Evolutionary conservation across 2,888 invertebrate species (phyloP).

Genomic region (Hypomecis atomaria): DNA sequence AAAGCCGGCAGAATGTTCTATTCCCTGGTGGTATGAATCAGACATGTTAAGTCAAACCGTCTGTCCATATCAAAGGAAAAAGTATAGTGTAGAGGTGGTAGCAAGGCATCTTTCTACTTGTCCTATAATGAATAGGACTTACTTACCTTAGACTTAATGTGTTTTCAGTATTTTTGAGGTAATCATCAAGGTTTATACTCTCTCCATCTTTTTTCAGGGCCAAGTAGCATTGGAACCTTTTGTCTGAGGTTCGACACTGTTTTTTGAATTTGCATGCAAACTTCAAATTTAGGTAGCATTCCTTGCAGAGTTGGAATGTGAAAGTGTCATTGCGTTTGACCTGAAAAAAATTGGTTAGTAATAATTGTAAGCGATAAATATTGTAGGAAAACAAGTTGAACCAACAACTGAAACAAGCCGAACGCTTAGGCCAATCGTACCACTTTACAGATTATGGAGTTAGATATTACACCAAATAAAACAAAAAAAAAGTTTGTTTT

Average conservation of each 20-base stretch:
- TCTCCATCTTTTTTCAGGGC: conserved; percentile 62
- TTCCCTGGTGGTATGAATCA: no score
- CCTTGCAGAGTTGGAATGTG: conserved; percentile 75
- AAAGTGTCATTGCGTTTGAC: conserved; percentile 72
- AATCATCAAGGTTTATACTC: conserved; percentile 61
- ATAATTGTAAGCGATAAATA: no score
- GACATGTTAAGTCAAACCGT: no score
- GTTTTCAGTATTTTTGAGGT: conserved; percentile 66
- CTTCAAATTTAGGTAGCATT: conserved; percentile 71
- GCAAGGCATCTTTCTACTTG: not conserved
- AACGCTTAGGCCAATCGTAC: no score
- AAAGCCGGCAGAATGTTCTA: no score
- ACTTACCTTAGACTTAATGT: conserved; percentile 61
- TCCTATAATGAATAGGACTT: not conserved
- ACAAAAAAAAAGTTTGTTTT: no score
- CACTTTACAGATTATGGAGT: not conserved
- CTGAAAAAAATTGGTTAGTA: conserved; percentile 51
- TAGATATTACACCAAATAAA: no score
- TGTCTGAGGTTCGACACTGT: conserved; percentile 73
- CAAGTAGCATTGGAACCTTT: conserved; percentile 64
- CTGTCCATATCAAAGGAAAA: no score
- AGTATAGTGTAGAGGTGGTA: no score
- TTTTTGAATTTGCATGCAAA: conserved; percentile 76
- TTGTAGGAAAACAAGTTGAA: no score
- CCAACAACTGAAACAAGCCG: no score